These are phyloP conservation scores for Antennarius striatus DNA, from an alignment of 2,113 vertebrate species.

Conservation along the genomic window DNA sequence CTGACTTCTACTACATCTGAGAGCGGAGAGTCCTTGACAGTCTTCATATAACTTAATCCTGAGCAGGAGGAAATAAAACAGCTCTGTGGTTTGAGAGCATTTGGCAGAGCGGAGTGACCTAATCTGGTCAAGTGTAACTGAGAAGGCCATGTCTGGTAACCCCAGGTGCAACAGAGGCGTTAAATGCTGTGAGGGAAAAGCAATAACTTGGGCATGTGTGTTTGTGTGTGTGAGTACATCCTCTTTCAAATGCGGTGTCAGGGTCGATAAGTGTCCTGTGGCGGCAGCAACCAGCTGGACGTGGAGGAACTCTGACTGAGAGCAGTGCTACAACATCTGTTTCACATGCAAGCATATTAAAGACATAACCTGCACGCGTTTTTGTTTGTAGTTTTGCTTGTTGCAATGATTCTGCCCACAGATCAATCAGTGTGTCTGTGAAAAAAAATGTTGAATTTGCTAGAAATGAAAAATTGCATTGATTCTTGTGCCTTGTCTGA, in stretches of 20 bases:
- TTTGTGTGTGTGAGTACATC: constrained; percentile 14
- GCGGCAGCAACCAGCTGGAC: constrained; percentile 50
- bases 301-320: background rate
- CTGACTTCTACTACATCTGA: constrained; percentile 49
- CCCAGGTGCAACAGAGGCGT: constrained; percentile 52
- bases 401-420: background rate
- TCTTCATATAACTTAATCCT: constrained; percentile 71
- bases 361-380: background rate
- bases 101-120: constrained; percentile 28
- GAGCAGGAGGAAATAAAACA: constrained; percentile 58
- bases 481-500: background rate
- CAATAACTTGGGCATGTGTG: constrained; percentile 35
- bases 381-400: background rate
- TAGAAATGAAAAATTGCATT: background rate
- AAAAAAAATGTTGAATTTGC: no score
- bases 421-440: background rate
- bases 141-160: constrained; percentile 59
- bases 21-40: constrained; percentile 67
- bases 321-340: constrained; percentile 8
- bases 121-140: constrained; percentile 58
- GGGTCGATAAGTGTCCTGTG: constrained; percentile 43
- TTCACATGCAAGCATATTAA: constrained; percentile 33
- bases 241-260: constrained; percentile 34
- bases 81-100: constrained; percentile 45
- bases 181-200: constrained; percentile 65